Evolutionary conservation across 2,113 vertebrate genomes (phyloP), one percentile per base, ranked within the genome.

Genomic region (Agapornis roseicollis): DNA sequence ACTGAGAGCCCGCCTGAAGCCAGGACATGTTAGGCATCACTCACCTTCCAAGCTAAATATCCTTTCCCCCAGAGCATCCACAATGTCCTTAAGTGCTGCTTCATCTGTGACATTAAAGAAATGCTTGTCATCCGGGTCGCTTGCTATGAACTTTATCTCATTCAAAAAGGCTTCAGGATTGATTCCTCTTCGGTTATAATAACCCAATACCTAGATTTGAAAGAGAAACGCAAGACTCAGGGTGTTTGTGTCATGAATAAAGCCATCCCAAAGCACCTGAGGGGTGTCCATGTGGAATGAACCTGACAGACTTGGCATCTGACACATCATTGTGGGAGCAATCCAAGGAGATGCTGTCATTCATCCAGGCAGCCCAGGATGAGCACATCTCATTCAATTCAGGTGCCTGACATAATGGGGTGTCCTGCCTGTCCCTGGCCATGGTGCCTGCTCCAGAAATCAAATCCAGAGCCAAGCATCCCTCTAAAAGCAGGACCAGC

Each of bases 91-190:
- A 84, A 99, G 97, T 0, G 99, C 99, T 0, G 99, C 98, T 94
- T 99, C 99, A 1, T 99, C 99, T 0, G 99, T 99, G 96, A 99
- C 99, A 0, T 99, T 99, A 90, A 99, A 99, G 98, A 99, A 99
- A 52, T 99, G 98, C 37, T 99, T 98, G 79, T 99, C 99, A 0
- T 99, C 99, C 0, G 99, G 99, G 97, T 99, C 99, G 2, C 99
- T 99, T 8, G 99, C 99, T 13, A 99, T 99, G 70, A 98, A 99
- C 47, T 99, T 99, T 65, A 99, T 99, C 96, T 99, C 99, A 1
- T 98, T 99, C 23, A 99, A 95, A 44, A 99, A 99, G 10, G 99
- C 98, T 96, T 99, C 98, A 0, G 99, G 99, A 46, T 99, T 99
- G 97, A 99, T 99, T 2, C 99, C 99, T 61, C 99, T 98, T 31